Conservation (phyloP, 2,113 vertebrate genomes). For the Dipodomys merriami region DNA sequence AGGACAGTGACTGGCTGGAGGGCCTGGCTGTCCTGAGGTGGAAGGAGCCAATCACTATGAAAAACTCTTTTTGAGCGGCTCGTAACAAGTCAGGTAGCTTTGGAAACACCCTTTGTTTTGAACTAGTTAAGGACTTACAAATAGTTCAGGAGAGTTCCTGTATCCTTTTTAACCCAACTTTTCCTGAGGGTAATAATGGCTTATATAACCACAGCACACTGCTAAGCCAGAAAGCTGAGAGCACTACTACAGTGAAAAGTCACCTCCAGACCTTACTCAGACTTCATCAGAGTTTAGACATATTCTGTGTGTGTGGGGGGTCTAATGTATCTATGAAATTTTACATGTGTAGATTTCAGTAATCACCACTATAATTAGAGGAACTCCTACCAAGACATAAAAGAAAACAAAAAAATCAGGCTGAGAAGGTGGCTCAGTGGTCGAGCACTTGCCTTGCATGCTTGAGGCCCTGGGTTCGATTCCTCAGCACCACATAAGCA, state of each 20-base stretch:
- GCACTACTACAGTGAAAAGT: background rate
- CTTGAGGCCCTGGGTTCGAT: no score
- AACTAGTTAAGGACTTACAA: background rate
- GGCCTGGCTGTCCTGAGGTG: background rate
- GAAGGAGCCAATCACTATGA: background rate
- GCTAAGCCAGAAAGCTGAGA: background rate
- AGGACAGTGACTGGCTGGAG: background rate
- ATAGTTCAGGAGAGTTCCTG: background rate
- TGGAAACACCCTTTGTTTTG: conserved; percentile 30
- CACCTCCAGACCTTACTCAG: background rate
- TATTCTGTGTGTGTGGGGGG: background rate
- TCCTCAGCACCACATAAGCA: no score
- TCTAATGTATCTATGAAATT: background rate
- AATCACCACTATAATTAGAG: background rate
- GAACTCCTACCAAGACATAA: background rate
- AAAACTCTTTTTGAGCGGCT: background rate
- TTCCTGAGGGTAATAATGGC: background rate
- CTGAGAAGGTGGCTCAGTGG: no score
- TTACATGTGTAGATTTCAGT: background rate
- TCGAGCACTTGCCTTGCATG: no score
- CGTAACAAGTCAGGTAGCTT: background rate
- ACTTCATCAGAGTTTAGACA: background rate
- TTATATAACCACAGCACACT: background rate
- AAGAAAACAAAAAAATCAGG: no score
- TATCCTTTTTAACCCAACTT: background rate